Percentiles rank a stretch among this genome's conserved stretches.
phyloP scores from a whole-genome alignment of 2,113 vertebrate genomes.

The Psephotus haematonotus region DNA sequence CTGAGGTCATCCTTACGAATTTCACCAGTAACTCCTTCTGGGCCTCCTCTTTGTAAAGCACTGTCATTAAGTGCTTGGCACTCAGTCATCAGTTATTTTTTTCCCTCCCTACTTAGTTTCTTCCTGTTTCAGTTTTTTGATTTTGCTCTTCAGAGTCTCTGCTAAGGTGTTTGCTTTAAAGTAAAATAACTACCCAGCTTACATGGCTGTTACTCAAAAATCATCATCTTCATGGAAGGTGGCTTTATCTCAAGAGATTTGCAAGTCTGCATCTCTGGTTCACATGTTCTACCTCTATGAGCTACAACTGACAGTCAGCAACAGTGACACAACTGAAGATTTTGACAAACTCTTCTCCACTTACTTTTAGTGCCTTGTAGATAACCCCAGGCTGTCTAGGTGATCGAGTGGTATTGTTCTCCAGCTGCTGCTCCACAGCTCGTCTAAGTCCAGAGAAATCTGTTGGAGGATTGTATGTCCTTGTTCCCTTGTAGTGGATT shows the following conservation, averaged over 20 bases:
- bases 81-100: not conserved
- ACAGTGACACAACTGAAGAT: not conserved
- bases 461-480: conserved; percentile 95
- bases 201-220: not conserved
- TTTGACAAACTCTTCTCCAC: not conserved
- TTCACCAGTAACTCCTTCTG: not conserved
- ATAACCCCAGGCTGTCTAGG: conserved; percentile 92
- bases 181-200: not conserved
- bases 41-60: not conserved
- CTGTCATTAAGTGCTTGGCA: not conserved
- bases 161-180: not conserved
- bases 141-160: not conserved
- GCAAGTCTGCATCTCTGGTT: not conserved
- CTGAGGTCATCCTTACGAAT: not conserved
- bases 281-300: not conserved
- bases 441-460: conserved; percentile 94
- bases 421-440: conserved; percentile 90
- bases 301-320: not conserved
- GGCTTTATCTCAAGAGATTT: not conserved
- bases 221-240: not conserved
- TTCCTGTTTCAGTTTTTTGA: not conserved
- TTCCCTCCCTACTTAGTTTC: not conserved
- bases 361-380: conserved; percentile 93
- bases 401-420: conserved; percentile 95
- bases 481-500: conserved; percentile 94